phyloP scores from a whole-genome alignment of 2,797 vertebrate species.

The Emydoidea blandingii region DNA sequence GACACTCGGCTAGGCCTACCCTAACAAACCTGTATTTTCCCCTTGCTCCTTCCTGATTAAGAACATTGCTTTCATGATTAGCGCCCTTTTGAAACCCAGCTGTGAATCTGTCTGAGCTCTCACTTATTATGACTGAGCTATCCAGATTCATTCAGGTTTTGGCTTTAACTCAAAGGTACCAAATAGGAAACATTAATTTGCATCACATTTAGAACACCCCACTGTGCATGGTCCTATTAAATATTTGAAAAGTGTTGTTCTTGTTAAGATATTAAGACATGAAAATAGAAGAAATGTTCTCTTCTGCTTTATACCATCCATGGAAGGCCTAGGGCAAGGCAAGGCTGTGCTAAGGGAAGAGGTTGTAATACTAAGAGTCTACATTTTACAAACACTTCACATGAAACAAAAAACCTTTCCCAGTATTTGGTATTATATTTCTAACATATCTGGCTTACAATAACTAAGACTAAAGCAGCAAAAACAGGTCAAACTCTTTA shows the following conservation, averaged over 20 bases:
- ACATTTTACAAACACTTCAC: not conserved
- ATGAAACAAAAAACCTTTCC: not conserved
- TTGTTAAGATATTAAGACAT: not conserved
- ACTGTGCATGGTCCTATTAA: not conserved
- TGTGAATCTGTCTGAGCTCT: not conserved
- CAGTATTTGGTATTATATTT: not conserved
- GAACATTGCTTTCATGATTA: not conserved
- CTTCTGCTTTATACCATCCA: not conserved
- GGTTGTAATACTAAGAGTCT: not conserved
- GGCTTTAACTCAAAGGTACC: not conserved
- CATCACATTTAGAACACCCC: not conserved
- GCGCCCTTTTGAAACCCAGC: not conserved
- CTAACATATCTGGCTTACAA: accelerated
- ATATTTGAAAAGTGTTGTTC: not conserved
- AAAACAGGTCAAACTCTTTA: not conserved
- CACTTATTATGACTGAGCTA: accelerated
- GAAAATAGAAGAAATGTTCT: not conserved
- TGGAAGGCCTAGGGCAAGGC: not conserved
- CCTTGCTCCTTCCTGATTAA: not conserved
- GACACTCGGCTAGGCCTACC: not conserved
- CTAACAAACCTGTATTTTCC: not conserved
- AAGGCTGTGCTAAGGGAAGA: accelerated
- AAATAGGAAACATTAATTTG: not conserved
- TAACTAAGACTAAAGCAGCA: not conserved
- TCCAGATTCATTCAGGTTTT: not conserved